Base-by-base conservation (phyloP, 1,140 invertebrate species). In the Procambarus virginalis region DNA sequence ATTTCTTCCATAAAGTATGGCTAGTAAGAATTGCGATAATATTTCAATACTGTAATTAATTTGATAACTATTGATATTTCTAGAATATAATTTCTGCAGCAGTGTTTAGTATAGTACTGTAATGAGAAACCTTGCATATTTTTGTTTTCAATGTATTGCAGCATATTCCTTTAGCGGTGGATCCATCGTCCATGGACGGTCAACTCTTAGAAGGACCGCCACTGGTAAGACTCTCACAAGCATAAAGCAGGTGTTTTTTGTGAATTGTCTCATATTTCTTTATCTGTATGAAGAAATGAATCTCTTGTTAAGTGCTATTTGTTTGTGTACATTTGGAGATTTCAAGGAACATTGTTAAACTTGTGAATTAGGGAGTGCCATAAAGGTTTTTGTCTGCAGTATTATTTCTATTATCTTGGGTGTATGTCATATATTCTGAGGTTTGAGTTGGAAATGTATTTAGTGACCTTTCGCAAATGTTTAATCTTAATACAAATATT, bases 91-190 rank as follows among this genome's bases (percentile, higher is more conserved):
- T 55, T 55, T 55, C 1, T 55, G 12, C 8, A 55, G 12, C 8
- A 55, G 8, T 55, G 51, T 55, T 55, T 55, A 55, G 12, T 3
- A 12, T 12, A 55, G 12, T 55, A 55, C 51, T 9, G 20, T 17
- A 68, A 68, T n/a, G 4, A 68, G 64, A 6, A n/a, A n/a, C 64
- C 64, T 68, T 68, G 64, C 14, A 68, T 68, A 17, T 68, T 17
- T 68, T 58, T 58, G 8, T 58, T 64, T 20, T 68, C 64, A 68
- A 68, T 68, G 17, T n/a, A 68, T 73, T 73, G 10, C 68, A 73
- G 68, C 68, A 73, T 34, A 73, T 73, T 73, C 68, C 68, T 73
- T 73, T 34, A 73, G 68, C 10, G 22, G 68, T 73, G 68, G 68
- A 34, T 73, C 68, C n/a, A 22, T 73, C 68, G 3, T 73, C 68